These are phyloP conservation scores for Oscarella lobularis DNA, from an alignment of 37 sponge, comb jelly and placozoan species.

Conservation along the genomic window DNA sequence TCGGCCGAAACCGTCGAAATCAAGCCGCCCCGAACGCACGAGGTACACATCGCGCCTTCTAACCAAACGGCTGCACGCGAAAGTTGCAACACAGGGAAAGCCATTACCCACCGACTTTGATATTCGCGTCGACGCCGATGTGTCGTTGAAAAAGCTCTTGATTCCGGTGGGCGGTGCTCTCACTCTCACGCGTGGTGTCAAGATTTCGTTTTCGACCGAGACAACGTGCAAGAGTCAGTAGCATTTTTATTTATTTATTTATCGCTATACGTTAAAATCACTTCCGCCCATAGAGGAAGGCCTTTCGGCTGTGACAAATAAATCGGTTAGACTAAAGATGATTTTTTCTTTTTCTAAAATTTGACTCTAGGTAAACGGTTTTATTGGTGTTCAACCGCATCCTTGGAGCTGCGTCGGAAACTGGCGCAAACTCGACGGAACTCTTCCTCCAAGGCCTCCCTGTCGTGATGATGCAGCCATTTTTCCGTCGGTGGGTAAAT, in stretches of 20 bases:
- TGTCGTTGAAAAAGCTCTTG: too few species aligned
- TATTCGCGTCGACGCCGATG: too few species aligned
- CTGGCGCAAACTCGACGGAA: not conserved
- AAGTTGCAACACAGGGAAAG: too few species aligned
- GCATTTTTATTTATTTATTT: not conserved
- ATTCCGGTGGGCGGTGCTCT: too few species aligned
- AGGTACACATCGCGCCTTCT: too few species aligned
- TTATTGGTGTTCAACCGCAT: not conserved
- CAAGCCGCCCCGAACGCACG: too few species aligned
- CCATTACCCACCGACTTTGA: too few species aligned
- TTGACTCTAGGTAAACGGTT: not conserved
- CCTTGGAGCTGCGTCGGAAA: not conserved
- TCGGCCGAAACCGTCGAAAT: too few species aligned
- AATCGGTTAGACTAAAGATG: not conserved
- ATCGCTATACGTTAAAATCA: too few species aligned
- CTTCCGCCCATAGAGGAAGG: not conserved
- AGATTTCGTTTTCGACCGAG: too few species aligned
- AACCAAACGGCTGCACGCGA: too few species aligned
- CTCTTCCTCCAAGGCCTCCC: not conserved
- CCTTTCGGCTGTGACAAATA: not conserved
- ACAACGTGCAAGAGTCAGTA: not conserved
- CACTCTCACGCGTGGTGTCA: too few species aligned
- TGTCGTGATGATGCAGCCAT: not conserved
- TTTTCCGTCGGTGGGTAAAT: not conserved
- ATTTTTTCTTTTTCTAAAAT: not conserved